Conservation (phyloP, 2,113 vertebrate genomes). For the Microtus montanus region DNA sequence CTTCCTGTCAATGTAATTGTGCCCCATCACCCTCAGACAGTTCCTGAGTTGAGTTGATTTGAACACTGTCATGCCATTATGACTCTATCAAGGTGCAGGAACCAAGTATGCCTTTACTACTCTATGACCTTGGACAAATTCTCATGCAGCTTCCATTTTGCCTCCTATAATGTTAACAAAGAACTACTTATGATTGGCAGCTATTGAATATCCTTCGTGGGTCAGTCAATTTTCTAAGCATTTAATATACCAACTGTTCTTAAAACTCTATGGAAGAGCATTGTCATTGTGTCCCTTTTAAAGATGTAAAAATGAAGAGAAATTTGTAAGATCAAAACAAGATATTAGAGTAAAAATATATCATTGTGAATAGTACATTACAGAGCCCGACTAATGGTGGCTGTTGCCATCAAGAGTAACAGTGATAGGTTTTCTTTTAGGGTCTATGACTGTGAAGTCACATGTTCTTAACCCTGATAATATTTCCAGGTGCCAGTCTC, state of each 20-base stretch:
- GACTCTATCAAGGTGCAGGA: too few species aligned
- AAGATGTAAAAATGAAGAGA: not conserved
- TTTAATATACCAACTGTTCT: not conserved
- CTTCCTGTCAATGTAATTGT: constrained; percentile 40
- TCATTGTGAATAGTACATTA: not conserved
- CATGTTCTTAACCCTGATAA: not conserved
- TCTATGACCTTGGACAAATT: constrained; percentile 1
- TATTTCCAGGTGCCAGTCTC: not conserved
- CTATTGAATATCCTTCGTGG: not conserved
- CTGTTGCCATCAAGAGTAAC: not conserved
- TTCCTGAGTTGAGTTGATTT: not conserved
- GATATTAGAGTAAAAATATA: not conserved
- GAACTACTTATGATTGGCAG: not conserved
- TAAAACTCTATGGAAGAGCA: not conserved
- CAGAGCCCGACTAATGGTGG: not conserved
- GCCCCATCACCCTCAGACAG: constrained; percentile 1
- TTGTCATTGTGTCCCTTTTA: not conserved
- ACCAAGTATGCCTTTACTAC: not conserved
- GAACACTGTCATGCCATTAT: too few species aligned
- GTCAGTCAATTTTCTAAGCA: not conserved
- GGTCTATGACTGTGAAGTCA: not conserved
- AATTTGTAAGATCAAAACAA: not conserved
- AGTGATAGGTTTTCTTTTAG: not conserved
- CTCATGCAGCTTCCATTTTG: not conserved
- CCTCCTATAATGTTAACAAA: not conserved